These are phyloP conservation scores for Drosophila nigrodunni DNA, from an alignment of 1,140 invertebrate genomes.

Conservation along the genomic window DNA sequence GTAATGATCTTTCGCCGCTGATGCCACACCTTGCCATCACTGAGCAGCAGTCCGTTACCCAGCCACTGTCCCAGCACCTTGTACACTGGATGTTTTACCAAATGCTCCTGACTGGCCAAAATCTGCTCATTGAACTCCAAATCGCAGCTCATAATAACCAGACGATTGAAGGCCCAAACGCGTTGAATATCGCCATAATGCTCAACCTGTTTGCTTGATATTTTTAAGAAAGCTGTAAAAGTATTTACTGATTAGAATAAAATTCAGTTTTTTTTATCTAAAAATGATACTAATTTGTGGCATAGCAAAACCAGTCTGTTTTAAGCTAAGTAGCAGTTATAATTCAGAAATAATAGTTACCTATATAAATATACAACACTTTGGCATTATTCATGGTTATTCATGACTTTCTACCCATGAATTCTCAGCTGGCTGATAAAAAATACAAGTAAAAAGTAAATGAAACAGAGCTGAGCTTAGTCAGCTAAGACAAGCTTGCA, in stretches of 20 bases:
- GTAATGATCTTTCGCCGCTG: slow-evolving; percentile 86
- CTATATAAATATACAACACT: no score
- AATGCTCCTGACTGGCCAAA: slow-evolving; percentile 59
- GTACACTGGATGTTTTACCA: slow-evolving; percentile 78
- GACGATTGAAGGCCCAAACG: slow-evolving; percentile 86
- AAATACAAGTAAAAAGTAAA: no score
- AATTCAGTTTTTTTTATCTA: no score
- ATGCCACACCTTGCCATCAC: slow-evolving; percentile 76
- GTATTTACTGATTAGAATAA: not conserved
- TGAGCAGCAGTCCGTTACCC: slow-evolving; percentile 88
- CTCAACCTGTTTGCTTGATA: not conserved
- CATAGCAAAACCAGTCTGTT: no score
- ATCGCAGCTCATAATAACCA: slow-evolving; percentile 81
- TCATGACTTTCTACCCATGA: no score
- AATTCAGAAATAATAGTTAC: no score
- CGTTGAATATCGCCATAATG: slow-evolving; percentile 86
- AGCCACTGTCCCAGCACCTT: slow-evolving; percentile 87
- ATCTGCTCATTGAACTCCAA: slow-evolving; percentile 67
- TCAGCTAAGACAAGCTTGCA: no score
- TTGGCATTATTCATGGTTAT: no score
- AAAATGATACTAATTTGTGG: no score
- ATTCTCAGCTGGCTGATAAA: no score
- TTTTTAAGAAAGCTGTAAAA: slow-evolving; percentile 47
- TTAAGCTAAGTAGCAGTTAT: no score
- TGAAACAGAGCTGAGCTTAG: no score